Evolutionary conservation across 2,888 invertebrate species (phyloP).

Genomic region (Choreutis nemorana): DNA sequence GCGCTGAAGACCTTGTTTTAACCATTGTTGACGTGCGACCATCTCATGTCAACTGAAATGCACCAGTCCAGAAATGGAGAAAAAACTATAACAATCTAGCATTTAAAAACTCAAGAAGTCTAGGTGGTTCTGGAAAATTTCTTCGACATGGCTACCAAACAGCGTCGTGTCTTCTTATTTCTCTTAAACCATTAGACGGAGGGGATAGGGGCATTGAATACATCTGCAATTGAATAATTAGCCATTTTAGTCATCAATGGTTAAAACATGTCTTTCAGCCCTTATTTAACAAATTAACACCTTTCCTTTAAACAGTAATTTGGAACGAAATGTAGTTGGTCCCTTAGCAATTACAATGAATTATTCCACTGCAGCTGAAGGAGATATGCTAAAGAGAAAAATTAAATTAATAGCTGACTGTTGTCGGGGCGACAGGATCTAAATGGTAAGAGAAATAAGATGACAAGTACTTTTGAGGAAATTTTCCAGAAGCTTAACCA

Average conservation of each 20-base stretch:
- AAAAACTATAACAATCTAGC: conserved; percentile 30
- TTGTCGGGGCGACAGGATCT: conserved; percentile 25
- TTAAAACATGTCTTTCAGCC: conserved; percentile 66
- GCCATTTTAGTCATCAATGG: conserved; percentile 59
- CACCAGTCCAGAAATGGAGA: conserved; percentile 56
- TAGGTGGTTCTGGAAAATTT: conserved; percentile 65
- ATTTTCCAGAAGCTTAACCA: conserved; percentile 48
- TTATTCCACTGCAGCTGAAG: conserved; percentile 65
- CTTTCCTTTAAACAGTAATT: conserved; percentile 30
- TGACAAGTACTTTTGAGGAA: conserved; percentile 44
- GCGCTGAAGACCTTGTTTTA: conserved; percentile 66
- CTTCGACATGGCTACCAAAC: conserved; percentile 29
- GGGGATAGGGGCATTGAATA: conserved; percentile 38
- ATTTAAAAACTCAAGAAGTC: conserved; percentile 28
- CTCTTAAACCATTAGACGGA: conserved; percentile 41
- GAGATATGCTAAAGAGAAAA: conserved; percentile 52
- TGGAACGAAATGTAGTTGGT: conserved; percentile 41
- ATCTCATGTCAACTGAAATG: conserved; percentile 65
- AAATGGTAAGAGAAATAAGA: conserved; percentile 59
- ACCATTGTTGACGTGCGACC: conserved; percentile 63
- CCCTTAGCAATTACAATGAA: conserved; percentile 38
- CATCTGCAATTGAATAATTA: conserved; percentile 64
- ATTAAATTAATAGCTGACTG: conserved; percentile 29
- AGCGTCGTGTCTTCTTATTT: conserved; percentile 43
- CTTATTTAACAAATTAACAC: conserved; percentile 32